A percentile compares a stretch with the other conserved stretches of the same genome.
These are phyloP conservation scores for Pterois miles DNA, from an alignment of 2,797 vertebrate genomes.

Conservation along the genomic window DNA sequence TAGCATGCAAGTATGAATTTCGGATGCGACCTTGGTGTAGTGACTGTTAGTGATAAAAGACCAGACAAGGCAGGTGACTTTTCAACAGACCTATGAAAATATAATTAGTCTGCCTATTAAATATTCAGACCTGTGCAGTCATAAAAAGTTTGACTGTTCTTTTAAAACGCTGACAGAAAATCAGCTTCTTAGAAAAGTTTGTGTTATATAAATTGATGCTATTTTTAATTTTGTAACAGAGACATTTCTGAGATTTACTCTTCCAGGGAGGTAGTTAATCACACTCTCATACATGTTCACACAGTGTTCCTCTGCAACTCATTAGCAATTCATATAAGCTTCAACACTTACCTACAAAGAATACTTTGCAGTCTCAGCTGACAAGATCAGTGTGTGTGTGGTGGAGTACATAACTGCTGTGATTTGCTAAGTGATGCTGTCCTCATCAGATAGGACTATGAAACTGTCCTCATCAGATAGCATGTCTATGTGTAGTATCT, in stretches of 20 bases:
- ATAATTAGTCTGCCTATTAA: not conserved
- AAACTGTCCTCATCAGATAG: slow-evolving; percentile 49
- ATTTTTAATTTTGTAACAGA: not conserved
- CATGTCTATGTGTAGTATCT: not conserved
- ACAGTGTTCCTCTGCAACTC: not conserved
- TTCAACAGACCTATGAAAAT: slow-evolving; percentile 24
- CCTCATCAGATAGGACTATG: slow-evolving; percentile 42
- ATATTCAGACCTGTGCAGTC: slow-evolving; percentile 1
- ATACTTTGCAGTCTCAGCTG: not conserved
- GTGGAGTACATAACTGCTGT: not conserved
- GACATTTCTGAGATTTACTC: not conserved
- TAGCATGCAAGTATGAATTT: no score
- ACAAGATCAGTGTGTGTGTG: not conserved
- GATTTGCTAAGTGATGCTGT: slow-evolving; percentile 17
- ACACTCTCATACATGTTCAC: not conserved
- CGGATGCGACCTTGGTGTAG: no score
- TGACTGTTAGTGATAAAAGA: no score
- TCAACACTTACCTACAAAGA: not conserved
- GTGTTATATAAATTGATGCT: not conserved
- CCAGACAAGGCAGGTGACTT: no score
- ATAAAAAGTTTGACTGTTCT: not conserved
- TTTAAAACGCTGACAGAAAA: slow-evolving; percentile 9
- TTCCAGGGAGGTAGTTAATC: not conserved
- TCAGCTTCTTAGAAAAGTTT: not conserved
- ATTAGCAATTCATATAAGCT: not conserved